A percentile compares a stretch with the other conserved stretches of the same genome.
These are phyloP conservation scores for Gymnorhina tibicen DNA, from an alignment of 2,113 vertebrate genomes.

Conservation along the genomic window DNA sequence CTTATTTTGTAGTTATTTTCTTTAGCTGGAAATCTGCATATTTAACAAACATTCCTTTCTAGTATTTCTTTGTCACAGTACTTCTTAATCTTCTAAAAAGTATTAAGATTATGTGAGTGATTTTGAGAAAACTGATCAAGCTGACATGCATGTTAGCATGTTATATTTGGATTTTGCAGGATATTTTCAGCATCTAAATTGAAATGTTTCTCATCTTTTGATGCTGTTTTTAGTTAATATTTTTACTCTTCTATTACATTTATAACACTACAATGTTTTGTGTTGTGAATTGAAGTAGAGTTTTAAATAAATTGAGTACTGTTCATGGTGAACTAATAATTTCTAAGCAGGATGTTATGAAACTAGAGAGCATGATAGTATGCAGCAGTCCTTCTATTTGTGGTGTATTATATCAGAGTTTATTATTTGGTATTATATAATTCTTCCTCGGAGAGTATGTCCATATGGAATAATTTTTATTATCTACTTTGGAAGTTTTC, in stretches of 20 bases:
- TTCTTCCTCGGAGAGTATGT: background rate
- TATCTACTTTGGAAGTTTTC: background rate
- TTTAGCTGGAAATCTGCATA: background rate
- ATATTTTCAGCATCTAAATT: background rate
- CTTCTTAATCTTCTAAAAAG: background rate
- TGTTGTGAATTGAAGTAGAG: background rate
- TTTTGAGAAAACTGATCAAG: background rate
- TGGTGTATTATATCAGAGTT: background rate
- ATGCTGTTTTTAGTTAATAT: background rate
- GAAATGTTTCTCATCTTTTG: background rate
- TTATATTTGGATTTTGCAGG: background rate
- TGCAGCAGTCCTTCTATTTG: background rate
- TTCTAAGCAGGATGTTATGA: background rate
- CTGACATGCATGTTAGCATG: background rate
- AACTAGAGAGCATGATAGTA: background rate
- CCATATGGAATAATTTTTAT: conserved; percentile 28
- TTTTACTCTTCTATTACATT: background rate
- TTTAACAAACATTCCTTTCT: background rate
- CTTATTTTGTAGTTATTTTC: background rate
- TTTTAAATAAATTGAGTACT: background rate
- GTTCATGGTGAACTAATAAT: background rate
- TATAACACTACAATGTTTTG: background rate
- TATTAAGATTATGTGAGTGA: background rate
- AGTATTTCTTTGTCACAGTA: background rate
- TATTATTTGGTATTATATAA: background rate